Evolutionary conservation across 2,113 vertebrate genomes (phyloP).

Genomic region (Trogon melanurus): DNA sequence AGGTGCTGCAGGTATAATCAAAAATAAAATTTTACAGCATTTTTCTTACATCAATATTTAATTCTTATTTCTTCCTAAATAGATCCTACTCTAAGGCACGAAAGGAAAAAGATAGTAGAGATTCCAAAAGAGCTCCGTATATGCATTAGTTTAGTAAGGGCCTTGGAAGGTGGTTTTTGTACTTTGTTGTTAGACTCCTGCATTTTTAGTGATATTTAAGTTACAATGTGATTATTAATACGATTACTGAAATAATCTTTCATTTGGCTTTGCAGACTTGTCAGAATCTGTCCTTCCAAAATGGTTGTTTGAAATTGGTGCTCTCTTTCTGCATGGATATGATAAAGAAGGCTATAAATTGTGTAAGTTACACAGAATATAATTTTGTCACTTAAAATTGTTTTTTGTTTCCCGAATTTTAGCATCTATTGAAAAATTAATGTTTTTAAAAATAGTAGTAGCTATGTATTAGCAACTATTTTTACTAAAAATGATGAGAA

Average conservation of each 20-base stretch:
- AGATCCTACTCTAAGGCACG: not conserved
- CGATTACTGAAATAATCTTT: constrained; percentile 9
- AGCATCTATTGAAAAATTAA: not conserved
- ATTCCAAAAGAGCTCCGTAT: not conserved
- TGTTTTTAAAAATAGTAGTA: not conserved
- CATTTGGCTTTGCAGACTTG: constrained; percentile 82
- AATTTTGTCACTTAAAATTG: not conserved
- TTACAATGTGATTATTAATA: not conserved
- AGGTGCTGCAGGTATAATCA: not conserved
- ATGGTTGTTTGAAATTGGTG: constrained; percentile 90
- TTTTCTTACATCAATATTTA: not conserved
- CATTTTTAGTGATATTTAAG: not conserved
- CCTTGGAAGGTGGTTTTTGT: not conserved
- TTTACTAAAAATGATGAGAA: not conserved
- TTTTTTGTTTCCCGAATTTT: not conserved
- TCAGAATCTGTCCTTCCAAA: constrained; percentile 89
- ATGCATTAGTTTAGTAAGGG: not conserved
- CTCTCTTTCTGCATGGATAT: constrained; percentile 93
- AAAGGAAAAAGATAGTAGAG: not conserved
- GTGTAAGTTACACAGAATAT: constrained; percentile 79
- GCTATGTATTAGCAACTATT: not conserved
- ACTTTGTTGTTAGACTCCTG: not conserved
- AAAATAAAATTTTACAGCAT: not conserved
- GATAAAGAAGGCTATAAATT: constrained; percentile 98
- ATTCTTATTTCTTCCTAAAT: not conserved